Evolutionary conservation across 2,113 vertebrate genomes (phyloP).

Genomic region (Smithornis capensis): DNA sequence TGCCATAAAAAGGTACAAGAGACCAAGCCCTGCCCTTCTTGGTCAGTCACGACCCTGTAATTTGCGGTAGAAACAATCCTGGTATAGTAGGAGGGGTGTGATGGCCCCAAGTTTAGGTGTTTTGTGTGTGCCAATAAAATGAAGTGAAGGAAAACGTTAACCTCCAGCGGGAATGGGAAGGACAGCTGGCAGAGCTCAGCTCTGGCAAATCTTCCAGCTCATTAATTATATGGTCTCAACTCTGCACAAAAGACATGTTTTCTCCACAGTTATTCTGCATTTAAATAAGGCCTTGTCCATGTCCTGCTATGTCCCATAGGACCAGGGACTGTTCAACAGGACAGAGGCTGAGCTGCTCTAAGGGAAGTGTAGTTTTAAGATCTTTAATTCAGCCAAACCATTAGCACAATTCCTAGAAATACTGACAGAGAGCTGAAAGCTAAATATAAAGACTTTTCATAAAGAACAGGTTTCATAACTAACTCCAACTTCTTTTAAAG

Average conservation of each 20-base stretch:
- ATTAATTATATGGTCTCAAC: neutral
- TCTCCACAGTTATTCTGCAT: neutral
- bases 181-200: neutral
- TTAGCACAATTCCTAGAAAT: neutral
- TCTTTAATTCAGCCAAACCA: neutral
- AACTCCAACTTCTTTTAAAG: neutral
- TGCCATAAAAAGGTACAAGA: constrained; percentile 70
- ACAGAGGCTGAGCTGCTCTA: neutral
- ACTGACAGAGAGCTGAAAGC: neutral
- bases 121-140: neutral
- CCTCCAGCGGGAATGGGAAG: neutral
- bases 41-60: constrained; percentile 34
- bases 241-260: neutral
- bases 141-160: fast-evolving
- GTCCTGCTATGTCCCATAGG: neutral
- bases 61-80: constrained; percentile 42
- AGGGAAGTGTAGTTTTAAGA: neutral
- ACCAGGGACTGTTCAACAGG: neutral
- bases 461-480: neutral
- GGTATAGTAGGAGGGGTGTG: constrained; percentile 28
- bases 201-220: neutral
- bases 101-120: constrained; percentile 56
- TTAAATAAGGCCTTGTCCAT: neutral
- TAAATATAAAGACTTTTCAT: neutral
- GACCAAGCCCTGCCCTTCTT: constrained; percentile 59